phyloP scores from a whole-genome alignment of 2,113 vertebrate genomes.

The Chamaetylas fuelleborni region DNA sequence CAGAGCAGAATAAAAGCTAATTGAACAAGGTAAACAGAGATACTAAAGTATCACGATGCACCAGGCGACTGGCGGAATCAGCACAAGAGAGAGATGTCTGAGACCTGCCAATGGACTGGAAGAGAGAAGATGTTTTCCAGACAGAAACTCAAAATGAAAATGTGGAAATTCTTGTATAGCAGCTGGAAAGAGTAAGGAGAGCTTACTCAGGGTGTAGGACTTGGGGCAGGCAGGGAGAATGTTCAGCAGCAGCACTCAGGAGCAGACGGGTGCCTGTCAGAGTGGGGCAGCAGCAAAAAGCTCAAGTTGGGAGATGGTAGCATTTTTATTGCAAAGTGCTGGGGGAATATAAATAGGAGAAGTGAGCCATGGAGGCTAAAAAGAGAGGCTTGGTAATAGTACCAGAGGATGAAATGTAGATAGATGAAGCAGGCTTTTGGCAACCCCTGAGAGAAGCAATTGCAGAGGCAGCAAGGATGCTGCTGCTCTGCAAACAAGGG shows the following conservation, averaged over 20 bases:
- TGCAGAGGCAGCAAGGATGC: background rate
- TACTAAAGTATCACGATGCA: background rate
- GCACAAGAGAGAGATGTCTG: background rate
- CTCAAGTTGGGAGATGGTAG: background rate
- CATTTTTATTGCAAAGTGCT: background rate
- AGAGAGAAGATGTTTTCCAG: background rate
- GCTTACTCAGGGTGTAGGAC: background rate
- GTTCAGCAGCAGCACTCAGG: background rate
- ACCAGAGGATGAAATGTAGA: background rate
- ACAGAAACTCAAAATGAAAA: background rate
- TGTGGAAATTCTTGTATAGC: background rate
- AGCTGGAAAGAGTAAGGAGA: background rate
- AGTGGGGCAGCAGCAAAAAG: background rate
- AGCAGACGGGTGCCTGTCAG: background rate
- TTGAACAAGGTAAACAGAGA: background rate
- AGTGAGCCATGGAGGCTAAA: background rate
- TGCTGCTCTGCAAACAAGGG: background rate
- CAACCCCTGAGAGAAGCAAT: background rate
- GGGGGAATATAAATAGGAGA: background rate
- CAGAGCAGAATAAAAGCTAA: background rate
- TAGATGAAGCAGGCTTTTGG: background rate
- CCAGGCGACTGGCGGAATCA: background rate
- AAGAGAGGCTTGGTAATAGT: background rate
- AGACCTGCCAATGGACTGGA: background rate
- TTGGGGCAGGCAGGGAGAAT: rapidly evolving